These are phyloP conservation scores for Thaleichthys pacificus DNA, from an alignment of 2,797 vertebrate species.

Conservation along the genomic window DNA sequence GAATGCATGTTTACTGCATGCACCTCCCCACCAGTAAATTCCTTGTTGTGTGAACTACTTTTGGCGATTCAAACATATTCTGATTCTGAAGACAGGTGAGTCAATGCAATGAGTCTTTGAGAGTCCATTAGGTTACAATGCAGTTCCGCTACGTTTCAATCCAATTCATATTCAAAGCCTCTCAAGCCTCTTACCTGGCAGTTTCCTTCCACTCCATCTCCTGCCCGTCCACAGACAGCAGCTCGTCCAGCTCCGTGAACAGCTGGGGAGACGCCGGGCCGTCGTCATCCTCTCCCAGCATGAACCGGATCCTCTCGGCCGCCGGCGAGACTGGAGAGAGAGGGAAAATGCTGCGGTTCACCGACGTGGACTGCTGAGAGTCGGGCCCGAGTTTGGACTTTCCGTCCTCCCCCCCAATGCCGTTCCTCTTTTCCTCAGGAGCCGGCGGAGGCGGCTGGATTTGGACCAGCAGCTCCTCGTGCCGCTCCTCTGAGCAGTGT, in stretches of 20 bases:
- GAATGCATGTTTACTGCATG: too few species aligned
- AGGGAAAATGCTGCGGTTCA: constrained; percentile 91
- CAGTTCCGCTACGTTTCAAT: too few species aligned
- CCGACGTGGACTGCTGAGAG: constrained; percentile 67
- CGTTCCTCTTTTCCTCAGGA: constrained; percentile 62
- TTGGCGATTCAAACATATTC: too few species aligned
- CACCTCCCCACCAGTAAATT: too few species aligned
- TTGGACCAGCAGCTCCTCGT: constrained; percentile 61
- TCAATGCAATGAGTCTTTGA: too few species aligned
- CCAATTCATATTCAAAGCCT: not conserved
- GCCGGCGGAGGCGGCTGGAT: constrained; percentile 55
- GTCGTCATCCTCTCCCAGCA: constrained; percentile 95
- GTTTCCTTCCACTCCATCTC: constrained; percentile 99
- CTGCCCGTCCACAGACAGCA: constrained; percentile 92
- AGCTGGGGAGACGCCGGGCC: constrained; percentile 92
- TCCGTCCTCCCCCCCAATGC: constrained; percentile 60
- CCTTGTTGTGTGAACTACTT: too few species aligned
- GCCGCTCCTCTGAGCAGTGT: constrained; percentile 46
- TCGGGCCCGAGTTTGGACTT: constrained; percentile 39
- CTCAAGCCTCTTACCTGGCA: constrained; percentile 81
- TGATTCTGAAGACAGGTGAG: too few species aligned
- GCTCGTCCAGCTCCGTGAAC: constrained; percentile 96
- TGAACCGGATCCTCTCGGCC: constrained; percentile 95
- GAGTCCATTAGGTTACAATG: too few species aligned
- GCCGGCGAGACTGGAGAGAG: constrained; percentile 91